Percentiles rank a stretch among this genome's conserved stretches.
Evolutionary conservation across 1,140 invertebrate species (phyloP).

Genomic region (Chironomus striatipennis): DNA sequence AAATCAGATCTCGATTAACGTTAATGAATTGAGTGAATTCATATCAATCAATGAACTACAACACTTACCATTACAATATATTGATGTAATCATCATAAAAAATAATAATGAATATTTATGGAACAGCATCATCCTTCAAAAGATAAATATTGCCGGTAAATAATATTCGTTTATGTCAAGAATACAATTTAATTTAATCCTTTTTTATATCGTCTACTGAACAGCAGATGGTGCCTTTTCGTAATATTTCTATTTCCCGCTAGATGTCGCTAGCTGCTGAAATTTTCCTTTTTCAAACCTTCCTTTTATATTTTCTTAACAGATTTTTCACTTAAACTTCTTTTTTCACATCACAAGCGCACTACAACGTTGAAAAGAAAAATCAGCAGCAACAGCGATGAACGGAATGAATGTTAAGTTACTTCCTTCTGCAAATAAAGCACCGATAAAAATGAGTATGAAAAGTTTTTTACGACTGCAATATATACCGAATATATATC

Average conservation of each 20-base stretch:
- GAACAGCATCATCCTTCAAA: background rate
- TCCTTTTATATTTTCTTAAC: no score
- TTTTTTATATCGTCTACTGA: background rate
- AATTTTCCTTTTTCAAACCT: no score
- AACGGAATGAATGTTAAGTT: constrained; percentile 3
- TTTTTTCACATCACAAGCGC: background rate
- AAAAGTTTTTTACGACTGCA: background rate
- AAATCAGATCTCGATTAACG: no score
- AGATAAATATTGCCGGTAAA: background rate
- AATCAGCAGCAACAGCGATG: background rate
- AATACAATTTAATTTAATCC: background rate
- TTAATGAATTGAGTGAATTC: no score
- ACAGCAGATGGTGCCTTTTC: background rate
- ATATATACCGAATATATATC: background rate
- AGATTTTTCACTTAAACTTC: background rate
- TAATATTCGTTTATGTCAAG: background rate
- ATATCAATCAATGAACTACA: no score
- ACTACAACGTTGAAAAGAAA: background rate
- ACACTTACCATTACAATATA: background rate
- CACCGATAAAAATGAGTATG: constrained; percentile 14
- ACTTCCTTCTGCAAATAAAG: constrained; percentile 18
- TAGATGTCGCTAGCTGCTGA: no score
- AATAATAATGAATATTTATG: background rate
- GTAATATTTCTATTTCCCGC: background rate
- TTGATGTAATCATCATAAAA: background rate